phyloP scores from a whole-genome alignment of 2,888 invertebrate species.

The Chymomyza procnemis region DNA sequence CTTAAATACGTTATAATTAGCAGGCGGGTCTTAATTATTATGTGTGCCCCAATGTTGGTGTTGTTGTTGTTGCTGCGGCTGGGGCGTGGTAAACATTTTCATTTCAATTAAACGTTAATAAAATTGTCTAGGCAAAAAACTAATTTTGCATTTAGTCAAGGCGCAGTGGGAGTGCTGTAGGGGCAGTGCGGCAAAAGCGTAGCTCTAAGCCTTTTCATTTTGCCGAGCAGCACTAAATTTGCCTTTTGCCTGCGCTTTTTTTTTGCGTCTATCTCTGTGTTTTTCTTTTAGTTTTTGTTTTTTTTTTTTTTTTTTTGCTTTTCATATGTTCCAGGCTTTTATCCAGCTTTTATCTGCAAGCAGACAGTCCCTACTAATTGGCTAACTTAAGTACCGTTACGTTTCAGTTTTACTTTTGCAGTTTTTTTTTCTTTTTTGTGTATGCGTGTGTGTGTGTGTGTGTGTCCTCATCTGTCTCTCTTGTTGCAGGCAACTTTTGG shows the following conservation, averaged over 20 bases:
- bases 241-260: conserved; percentile 2
- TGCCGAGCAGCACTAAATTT: conserved; percentile 1
- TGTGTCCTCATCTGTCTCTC: conserved; percentile 11
- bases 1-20: conserved; percentile 58
- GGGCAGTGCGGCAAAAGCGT: conserved; percentile 22
- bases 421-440: conserved; percentile 23
- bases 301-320: not conserved
- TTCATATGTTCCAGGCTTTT: not conserved
- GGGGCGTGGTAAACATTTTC: conserved; percentile 35
- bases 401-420: conserved; percentile 56
- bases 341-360: conserved; percentile 1
- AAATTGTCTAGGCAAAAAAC: conserved; percentile 59
- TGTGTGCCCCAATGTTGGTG: too few relatives aligned
- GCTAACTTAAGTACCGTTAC: conserved; percentile 70
- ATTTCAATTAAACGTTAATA: conserved; percentile 71
- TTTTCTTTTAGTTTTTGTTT: not conserved
- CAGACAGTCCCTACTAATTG: conserved; percentile 58
- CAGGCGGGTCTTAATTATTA: conserved; percentile 41
- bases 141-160: conserved; percentile 50
- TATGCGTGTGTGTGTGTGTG: too few relatives aligned
- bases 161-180: not conserved
- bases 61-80: conserved; percentile 17
- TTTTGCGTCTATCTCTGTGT: not conserved
- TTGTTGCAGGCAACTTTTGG: conserved; percentile 20
- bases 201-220: conserved; percentile 6